phyloP scores from a whole-genome alignment of 2,797 vertebrate species.

The Pseudochirops corinnae region DNA sequence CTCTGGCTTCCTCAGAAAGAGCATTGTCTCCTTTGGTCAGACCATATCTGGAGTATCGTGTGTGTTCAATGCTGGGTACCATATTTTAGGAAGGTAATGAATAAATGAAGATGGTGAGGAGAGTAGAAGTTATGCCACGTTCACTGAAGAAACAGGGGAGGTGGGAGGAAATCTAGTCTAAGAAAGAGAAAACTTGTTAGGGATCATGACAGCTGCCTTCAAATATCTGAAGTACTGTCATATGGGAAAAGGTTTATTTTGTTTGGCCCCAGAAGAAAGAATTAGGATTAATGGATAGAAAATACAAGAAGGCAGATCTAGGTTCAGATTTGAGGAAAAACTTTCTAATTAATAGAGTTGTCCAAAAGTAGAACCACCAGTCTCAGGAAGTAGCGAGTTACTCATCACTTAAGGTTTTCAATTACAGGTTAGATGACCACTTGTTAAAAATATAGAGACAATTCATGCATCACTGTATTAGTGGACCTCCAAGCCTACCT shows the following conservation, averaged over 20 bases:
- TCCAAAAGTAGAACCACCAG: neutral
- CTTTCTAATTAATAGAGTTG: neutral
- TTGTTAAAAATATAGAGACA: neutral
- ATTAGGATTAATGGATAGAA: neutral
- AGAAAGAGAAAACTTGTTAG: neutral
- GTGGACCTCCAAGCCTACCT: neutral
- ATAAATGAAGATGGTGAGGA: neutral
- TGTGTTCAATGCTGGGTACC: neutral
- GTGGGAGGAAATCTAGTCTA: neutral
- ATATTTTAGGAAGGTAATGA: neutral
- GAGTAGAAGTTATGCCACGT: neutral
- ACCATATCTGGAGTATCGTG: neutral
- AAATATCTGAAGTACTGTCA: neutral
- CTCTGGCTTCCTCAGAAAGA: neutral
- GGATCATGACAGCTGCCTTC: neutral
- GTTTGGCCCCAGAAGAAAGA: neutral
- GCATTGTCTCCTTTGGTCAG: neutral
- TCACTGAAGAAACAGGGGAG: neutral
- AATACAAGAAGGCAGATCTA: neutral
- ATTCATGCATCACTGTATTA: neutral
- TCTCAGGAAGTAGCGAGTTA: neutral
- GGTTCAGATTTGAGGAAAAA: neutral
- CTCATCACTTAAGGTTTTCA: neutral
- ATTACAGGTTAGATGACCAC: neutral
- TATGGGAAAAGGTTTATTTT: neutral